Evolutionary conservation across 2,797 vertebrate genomes (phyloP).

Genomic region (Nannoperca obscura): DNA sequence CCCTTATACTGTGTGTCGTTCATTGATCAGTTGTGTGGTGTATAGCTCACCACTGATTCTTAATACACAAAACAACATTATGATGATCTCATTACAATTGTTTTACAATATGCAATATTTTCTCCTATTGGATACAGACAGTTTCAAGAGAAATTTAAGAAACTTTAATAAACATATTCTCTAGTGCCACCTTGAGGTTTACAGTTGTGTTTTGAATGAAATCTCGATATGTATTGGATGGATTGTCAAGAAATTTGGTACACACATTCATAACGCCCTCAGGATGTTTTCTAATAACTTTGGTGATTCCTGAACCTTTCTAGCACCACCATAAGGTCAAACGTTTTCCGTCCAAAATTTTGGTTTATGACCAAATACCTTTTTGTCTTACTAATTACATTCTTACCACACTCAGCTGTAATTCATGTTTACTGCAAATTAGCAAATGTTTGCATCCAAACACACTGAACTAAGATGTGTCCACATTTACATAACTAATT

Average conservation of each 20-base stretch:
- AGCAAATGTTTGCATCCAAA: background rate
- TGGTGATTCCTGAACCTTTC: background rate
- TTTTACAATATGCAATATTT: background rate
- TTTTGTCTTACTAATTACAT: background rate
- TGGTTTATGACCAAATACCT: background rate
- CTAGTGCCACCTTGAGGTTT: background rate
- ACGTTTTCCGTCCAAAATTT: background rate
- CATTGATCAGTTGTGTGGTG: background rate
- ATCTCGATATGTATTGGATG: background rate
- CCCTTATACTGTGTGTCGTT: background rate
- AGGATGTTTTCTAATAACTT: background rate
- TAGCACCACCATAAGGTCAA: background rate
- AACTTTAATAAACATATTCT: background rate
- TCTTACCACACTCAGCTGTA: background rate
- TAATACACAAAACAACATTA: background rate
- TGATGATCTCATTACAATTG: background rate
- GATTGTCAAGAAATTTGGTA: background rate
- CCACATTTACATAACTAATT: background rate
- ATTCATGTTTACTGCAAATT: background rate
- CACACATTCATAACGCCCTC: background rate
- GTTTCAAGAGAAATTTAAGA: background rate
- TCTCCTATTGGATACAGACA: background rate
- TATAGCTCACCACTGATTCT: background rate
- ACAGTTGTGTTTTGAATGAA: background rate
- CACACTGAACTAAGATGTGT: background rate